Percentiles rank a stretch among this genome's conserved stretches.
phyloP scores from a whole-genome alignment of 2,888 invertebrate genomes.

The Melieria crassipennis region DNA sequence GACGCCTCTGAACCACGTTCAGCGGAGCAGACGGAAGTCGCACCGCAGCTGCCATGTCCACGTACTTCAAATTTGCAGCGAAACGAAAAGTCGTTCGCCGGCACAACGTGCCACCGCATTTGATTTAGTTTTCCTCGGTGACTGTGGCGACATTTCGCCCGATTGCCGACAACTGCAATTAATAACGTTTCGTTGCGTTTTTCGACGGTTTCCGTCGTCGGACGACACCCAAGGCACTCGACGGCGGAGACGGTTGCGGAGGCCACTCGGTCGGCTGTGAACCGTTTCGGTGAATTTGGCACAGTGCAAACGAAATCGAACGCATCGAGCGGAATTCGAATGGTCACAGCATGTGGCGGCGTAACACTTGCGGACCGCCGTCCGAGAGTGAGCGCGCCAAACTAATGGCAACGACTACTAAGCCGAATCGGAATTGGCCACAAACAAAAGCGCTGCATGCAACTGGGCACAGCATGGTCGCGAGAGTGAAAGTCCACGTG shows the following conservation, averaged over 20 bases:
- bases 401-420: constrained; percentile 22
- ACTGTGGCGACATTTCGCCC: constrained; percentile 38
- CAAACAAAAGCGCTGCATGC: constrained; percentile 11
- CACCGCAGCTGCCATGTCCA: not conserved
- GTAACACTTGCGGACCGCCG: not conserved
- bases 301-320: not conserved
- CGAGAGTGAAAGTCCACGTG: constrained; percentile 27
- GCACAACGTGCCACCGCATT: constrained; percentile 7
- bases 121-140: constrained; percentile 29
- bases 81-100: not conserved
- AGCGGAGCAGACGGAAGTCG: not conserved
- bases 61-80: not conserved
- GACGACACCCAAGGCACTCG: too few species aligned
- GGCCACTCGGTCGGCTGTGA: not conserved
- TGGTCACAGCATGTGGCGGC: not conserved
- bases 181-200: constrained; percentile 32
- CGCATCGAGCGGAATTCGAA: not conserved
- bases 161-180: constrained; percentile 40
- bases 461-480: constrained; percentile 8
- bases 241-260: not conserved
- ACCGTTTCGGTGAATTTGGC: not conserved
- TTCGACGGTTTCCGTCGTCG: too few species aligned
- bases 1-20: too few species aligned
- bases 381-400: constrained; percentile 3
- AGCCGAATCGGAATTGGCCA: constrained; percentile 35